These are phyloP conservation scores for Linurgus olivaceus DNA, from an alignment of 2,797 vertebrate species.

Conservation along the genomic window DNA sequence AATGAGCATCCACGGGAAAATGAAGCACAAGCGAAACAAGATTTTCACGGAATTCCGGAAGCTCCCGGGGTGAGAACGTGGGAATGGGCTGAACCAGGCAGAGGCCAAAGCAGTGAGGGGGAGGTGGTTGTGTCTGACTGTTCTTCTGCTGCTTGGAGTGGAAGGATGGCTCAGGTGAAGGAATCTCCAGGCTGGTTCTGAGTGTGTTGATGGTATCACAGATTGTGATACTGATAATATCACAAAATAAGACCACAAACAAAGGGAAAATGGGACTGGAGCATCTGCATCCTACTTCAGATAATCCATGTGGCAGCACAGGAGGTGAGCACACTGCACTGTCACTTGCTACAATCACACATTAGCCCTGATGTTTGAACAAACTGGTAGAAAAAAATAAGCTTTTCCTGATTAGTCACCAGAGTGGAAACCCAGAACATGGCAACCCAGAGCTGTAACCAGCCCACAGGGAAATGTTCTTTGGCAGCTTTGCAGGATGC, in stretches of 20 bases:
- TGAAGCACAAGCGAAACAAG: slow-evolving; percentile 92
- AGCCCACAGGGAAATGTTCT: neutral
- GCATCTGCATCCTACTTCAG: neutral
- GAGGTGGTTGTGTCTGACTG: neutral
- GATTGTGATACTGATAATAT: neutral
- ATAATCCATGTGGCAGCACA: neutral
- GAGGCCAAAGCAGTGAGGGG: fast-evolving
- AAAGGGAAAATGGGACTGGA: neutral
- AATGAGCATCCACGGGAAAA: slow-evolving; percentile 93
- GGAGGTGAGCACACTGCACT: neutral
- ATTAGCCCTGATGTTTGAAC: neutral
- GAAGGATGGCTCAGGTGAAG: neutral
- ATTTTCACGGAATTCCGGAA: slow-evolving; percentile 89
- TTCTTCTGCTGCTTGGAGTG: fast-evolving
- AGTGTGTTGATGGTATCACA: neutral
- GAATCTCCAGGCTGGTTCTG: neutral
- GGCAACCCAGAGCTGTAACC: neutral
- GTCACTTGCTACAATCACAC: neutral
- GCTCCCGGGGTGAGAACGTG: slow-evolving; percentile 79
- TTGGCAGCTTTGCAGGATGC: neutral
- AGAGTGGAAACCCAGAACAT: neutral
- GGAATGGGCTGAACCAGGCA: neutral
- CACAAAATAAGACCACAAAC: neutral
- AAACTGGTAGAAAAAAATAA: neutral
- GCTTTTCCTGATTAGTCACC: neutral